Evolutionary conservation across 2,113 vertebrate species (phyloP), one percentile per base, ranked within the genome.

Genomic region (Callithrix jacchus): DNA sequence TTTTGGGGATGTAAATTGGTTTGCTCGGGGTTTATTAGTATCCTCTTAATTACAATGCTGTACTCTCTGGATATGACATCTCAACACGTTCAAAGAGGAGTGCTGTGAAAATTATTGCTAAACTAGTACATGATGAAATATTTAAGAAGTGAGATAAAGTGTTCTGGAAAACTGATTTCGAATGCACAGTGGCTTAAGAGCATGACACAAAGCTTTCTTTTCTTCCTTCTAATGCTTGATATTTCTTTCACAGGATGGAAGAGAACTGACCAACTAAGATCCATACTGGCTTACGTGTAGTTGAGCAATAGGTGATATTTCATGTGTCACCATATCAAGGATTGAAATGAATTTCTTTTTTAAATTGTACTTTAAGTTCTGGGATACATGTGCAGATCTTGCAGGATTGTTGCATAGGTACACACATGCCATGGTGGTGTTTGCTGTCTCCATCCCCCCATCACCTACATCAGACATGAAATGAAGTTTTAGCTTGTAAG

Each of bases 131-230:
- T 74, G 70, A 27, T 14, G 11, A 80, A 88, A 85, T 87, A 71
- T 45, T 87, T 92, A 37, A 71, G 58, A 73, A 71, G 25, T 54
- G 21, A 52, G 6, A 84, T 52, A 71, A 32, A 76, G 32, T 73
- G 32, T 94, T 92, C 76, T 82, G 23, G 20, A 86, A 83, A 89
- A n/a, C 14, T 45, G 37, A 64, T 25, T 76, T 87, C 18, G 74
- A 70, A 21, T 40, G 6, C 25, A 8, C 27, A 14, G 0, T 30
- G 16, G 5, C 64, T 91, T 21, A n/a, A 37, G 8, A 49, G 5
- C 8, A 17, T 74, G 14, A n/a, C 21, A 25, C 23, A 80, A 35
- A 80, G n/a, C 52, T 23, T 70, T 10, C 18, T 77, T 10, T 79
- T 6, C 14, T 42, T 82, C 10, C 20, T 89, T 0, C 1, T 47